Evolutionary conservation across 2,797 vertebrate genomes (phyloP), one percentile per base, ranked within the genome.

Genomic region (Amniataba percoides): DNA sequence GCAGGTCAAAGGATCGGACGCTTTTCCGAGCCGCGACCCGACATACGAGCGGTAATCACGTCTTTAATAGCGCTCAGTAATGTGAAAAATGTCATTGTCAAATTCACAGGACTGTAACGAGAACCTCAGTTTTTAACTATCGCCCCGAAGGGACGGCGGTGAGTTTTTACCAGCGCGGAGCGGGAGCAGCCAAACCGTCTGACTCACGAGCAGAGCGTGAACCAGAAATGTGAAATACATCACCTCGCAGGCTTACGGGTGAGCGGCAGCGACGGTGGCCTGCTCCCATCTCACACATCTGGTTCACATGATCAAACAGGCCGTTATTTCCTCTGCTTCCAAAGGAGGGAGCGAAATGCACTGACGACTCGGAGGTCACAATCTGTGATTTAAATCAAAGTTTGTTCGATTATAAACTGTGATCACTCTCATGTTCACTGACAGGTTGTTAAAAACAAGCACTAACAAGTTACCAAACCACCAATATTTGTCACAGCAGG

Each of bases 281-380:
- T 36, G 66, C 77, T 91, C 82, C 84, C 90, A 90, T 93, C 81
- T 78, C 70, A n/a, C 82, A 91, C 90, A 92, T 92, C 90, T 91
- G 93, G 82, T 88, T 90, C 89, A 77, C 82, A 84, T 90, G 77
- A 88, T 90, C 84, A 72, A 82, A 69, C 83, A 78, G 78, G 69
- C 73, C 80, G 83, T 88, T 84, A 74, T 85, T 80, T 90, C 78
- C 68, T 36, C 84, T 16, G 65, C 80, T 87, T 90, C 82, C 80
- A 88, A 72, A 83, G 81, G 80, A 86, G 77, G 70, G 78, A 77
- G 79, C 76, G 61, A 77, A 74, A 77, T 34, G 71, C 77, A 40
- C 77, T 11, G 61, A 40, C 69, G 21, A 80, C 81, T 83, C 4
- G 27, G 67, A 60, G 55, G 77, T n/a, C 14, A 40, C 25, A 71